phyloP scores from a whole-genome alignment of 2,113 vertebrate species.

The Actinemys pallida region DNA sequence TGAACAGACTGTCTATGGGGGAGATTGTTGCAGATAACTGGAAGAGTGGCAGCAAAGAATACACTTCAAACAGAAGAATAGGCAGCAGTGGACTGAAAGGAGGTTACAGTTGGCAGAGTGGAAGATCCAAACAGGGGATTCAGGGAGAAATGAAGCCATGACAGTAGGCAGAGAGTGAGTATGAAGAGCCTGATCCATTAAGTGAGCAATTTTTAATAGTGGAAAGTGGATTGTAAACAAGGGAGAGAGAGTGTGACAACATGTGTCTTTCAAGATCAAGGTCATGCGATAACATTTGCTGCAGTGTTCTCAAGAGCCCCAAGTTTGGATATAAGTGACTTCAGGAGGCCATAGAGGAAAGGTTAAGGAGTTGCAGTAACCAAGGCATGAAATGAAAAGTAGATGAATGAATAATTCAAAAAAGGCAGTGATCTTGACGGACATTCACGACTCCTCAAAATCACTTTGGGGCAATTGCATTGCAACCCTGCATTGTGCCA shows the following conservation, averaged over 20 bases:
- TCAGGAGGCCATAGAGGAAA: background rate
- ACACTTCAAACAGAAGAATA: background rate
- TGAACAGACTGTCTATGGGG: rapidly evolving
- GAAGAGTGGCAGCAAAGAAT: background rate
- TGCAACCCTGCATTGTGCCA: slow-evolving; percentile 18
- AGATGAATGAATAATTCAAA: background rate
- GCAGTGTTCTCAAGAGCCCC: background rate
- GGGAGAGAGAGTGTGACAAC: background rate
- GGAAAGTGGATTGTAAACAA: background rate
- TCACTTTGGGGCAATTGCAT: slow-evolving; percentile 21
- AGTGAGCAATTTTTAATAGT: background rate
- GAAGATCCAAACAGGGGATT: background rate
- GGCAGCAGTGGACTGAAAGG: rapidly evolving
- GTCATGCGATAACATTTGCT: background rate
- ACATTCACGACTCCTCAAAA: background rate
- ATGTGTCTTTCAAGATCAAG: background rate
- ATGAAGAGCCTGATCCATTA: background rate
- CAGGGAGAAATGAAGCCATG: background rate
- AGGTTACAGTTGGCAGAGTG: background rate
- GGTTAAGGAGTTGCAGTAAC: background rate
- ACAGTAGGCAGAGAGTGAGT: background rate
- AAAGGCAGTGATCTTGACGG: too few relatives aligned
- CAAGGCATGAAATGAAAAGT: background rate
- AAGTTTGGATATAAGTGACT: background rate
- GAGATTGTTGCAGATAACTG: background rate